Evolutionary conservation across 2,113 vertebrate species (phyloP), one percentile per base, ranked within the genome.

Genomic region (Coptodon rendalli): DNA sequence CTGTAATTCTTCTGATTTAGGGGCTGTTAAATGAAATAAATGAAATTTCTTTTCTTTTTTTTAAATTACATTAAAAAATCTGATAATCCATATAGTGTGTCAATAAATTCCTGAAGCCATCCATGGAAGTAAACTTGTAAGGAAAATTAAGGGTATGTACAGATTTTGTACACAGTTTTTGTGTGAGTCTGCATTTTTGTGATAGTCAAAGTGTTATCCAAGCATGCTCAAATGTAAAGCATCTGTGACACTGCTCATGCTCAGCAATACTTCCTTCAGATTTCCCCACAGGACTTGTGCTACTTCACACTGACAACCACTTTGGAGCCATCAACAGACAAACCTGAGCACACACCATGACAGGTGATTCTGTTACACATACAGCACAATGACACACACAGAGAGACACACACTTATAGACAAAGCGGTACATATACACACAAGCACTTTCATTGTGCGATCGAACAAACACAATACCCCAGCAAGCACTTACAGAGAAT

Each of bases 251-350:
- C 86, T 83, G 82, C 81, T 92, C 86, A 22, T 90, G 86, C 92
- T 95, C 92, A 94, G 89, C 92, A 93, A 86, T 90, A 87, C 89
- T 94, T 89, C 82, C 56, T 87, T 78, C 85, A 82, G 86, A 89
- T 93, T 90, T 73, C 76, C 95, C 95, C 95, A 81, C 81, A 90
- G 94, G 94, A 95, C 92, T 92, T 94, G 92, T 93, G 89, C 93
- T 88, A 94, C 92, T 95, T 95, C 91, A 95, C 91, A 92, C 86
- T 93, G 95, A 95, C 95, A 95, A 95, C 94, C 93, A 94, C 94
- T 95, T 93, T 91, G 87, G 88, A 94, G 89, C 83, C 93, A 89
- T 95, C 95, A 94, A 85, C 86, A 92, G 71, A 90, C 86, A 94
- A 93, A 94, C 91, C 87, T 94, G 90, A 83, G 87, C 91, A 90